Base-by-base conservation (phyloP, 2,888 invertebrate species). In the Epicampocera succincta region DNA sequence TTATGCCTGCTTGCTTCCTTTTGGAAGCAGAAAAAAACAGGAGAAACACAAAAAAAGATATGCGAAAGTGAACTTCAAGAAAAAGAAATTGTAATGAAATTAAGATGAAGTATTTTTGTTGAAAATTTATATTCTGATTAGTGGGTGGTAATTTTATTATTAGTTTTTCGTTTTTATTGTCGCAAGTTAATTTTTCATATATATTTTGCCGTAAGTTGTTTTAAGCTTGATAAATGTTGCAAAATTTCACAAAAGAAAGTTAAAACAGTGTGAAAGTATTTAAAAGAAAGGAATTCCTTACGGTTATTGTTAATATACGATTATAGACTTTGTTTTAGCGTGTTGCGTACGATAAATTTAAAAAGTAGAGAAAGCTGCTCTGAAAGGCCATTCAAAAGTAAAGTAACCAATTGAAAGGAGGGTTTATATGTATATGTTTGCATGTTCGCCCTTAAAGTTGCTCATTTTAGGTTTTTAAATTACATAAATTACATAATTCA, bases 211-310 rank as follows among this genome's bases (percentile, higher is more conserved):
- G 33, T 63, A 84, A 85, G 86, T 86, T 87, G 84, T 83, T 84
- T 87, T 88, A 88, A 88, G 88, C 87, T 72, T 88, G 88, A 88
- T 88, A 85, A 88, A 88, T 87, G 87, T 84, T 79, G 77, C 63
- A 73, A 73, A 56, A 48, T 21, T 40, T 52, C 11, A 48, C 42
- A 73, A 56, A 40, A 69, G n/a, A 12, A 58, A 29, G 15, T 9
- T 33, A 33, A 46, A 15, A 46, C 38, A n/a, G 38, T 38, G 15
- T 15, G 33, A 9, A 33, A 9, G n/a, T 48, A 19, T 48, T 21
- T 21, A 48, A 3, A 33, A 29, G 33, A 54, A n/a, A 52, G 29
- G 11, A 29, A 52, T 13, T n/a, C 3, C 17, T 4, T 1, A 25
- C 2, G 9, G 19, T 19, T 21, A n/a, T 11, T 19, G 11, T 48